Conservation (phyloP, 2,113 vertebrate genomes). For the Gambusia holbrooki region DNA sequence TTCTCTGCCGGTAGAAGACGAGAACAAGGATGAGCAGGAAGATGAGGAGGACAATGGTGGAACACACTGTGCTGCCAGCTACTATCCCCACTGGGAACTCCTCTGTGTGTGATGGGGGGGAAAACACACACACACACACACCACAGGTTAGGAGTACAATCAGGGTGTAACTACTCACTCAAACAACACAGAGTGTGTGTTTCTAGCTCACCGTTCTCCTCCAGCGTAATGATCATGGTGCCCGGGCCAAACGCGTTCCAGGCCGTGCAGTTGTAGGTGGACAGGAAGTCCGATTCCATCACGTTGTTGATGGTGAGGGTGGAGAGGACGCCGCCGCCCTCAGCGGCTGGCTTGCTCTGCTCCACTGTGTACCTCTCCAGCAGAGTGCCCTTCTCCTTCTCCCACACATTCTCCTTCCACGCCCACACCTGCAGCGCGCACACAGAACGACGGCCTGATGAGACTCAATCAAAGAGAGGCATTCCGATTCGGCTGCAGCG, state of each 20-base stretch:
- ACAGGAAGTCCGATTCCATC: constrained; percentile 92
- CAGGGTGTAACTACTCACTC: neutral
- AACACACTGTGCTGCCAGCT: constrained; percentile 85
- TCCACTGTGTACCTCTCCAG: constrained; percentile 94
- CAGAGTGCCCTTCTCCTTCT: constrained; percentile 86
- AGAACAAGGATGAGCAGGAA: constrained; percentile 85
- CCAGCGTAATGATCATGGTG: constrained; percentile 92
- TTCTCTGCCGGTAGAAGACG: constrained; percentile 93
- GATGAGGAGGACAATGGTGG: constrained; percentile 85
- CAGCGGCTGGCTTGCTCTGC: constrained; percentile 80
- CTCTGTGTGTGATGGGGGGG: constrained; percentile 74
- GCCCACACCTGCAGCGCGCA: constrained; percentile 87
- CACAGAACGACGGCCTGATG: neutral
- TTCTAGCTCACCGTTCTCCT: constrained; percentile 83
- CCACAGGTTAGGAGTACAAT: neutral
- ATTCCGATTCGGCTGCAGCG: neutral
- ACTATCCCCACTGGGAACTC: constrained; percentile 90
- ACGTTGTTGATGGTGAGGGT: constrained; percentile 96
- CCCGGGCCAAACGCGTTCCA: constrained; percentile 94
- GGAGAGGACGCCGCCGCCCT: constrained; percentile 88
- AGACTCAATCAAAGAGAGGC: neutral
- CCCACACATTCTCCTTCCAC: constrained; percentile 95
- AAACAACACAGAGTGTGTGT: neutral
- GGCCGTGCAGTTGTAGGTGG: constrained; percentile 96
- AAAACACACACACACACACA: constrained; percentile 8